Base-by-base conservation (phyloP, 2,113 vertebrate genomes). In the Cromileptes altivelis region DNA sequence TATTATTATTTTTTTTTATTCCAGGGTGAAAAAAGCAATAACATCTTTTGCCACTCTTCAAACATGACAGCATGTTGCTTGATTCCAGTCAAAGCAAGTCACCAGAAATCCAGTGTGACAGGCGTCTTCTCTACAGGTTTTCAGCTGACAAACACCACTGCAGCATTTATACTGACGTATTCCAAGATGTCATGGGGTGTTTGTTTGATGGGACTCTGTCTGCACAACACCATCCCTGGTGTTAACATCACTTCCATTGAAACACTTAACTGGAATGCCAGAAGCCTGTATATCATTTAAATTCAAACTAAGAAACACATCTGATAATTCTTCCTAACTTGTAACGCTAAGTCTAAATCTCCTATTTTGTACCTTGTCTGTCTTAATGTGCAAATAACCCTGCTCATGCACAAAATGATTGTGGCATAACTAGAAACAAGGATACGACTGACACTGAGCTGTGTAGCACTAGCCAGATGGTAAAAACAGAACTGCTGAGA, bases 91-190 rank as follows among this genome's bases (percentile, higher is more conserved):
- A 86, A 75, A 56, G 37, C 11, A 56, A 45, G 33, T 75, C 53
- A 88, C n/a, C 15, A 52, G 62, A 72, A 84, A 87, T 79, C 8
- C 21, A n/a, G 1, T 18, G 19, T 88, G 80, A 80, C 27, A 50
- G 69, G 75, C 11, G 1, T 50, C 53, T 19, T 65, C 37, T 75
- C 67, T 52, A 18, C 78, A 75, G 55, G 77, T 81, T 45, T 67
- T 13, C 61, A 56, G 52, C 70, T 79, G 79, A 83, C 78, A 76
- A 70, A 69, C 50, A 3, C 49, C 52, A 33, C 70, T 45, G 72
- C 81, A 40, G 65, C 64, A 60, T 81, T 71, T 33, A 40, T 6
- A 6, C 81, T 50, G 80, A 77, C 17, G 4, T 72, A 4, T 71
- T 70, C 75, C 10, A 2, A 33, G 70, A 67, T 60, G 71, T 71